Percentiles rank a stretch among this genome's conserved stretches.
Evolutionary conservation across 2,888 invertebrate genomes (phyloP).

Genomic region (Choreutis nemorana): DNA sequence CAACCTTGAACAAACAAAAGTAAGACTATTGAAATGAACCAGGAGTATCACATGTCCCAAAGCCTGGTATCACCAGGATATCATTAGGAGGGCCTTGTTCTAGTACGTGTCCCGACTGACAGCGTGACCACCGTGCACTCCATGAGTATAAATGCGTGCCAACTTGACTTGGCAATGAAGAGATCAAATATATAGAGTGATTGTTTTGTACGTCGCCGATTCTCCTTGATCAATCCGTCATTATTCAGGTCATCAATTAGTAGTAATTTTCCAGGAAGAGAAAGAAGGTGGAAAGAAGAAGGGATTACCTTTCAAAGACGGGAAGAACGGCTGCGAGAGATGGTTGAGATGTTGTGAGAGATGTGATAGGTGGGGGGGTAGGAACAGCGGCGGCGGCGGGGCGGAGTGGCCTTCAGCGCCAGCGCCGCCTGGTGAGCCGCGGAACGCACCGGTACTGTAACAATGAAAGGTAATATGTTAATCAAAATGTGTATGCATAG

Average conservation of each 20-base stretch:
- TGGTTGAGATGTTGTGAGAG: conserved; percentile 67
- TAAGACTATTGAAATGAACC: background rate
- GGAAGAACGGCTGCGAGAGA: conserved; percentile 85
- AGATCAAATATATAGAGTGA: too few species aligned
- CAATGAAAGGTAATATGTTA: conserved; percentile 17
- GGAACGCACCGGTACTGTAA: conserved; percentile 37
- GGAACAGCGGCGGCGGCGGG: conserved; percentile 78
- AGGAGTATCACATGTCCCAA: background rate
- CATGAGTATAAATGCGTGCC: too few species aligned
- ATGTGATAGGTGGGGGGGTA: conserved; percentile 82
- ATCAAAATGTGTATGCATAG: too few species aligned
- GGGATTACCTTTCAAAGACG: conserved; percentile 83
- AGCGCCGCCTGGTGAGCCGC: conserved; percentile 40
- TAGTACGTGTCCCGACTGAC: too few species aligned
- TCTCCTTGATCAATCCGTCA: too few species aligned
- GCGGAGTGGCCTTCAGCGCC: conserved; percentile 48
- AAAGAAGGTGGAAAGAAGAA: conserved; percentile 5
- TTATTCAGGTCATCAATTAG: too few species aligned
- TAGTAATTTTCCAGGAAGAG: background rate
- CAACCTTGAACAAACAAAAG: conserved; percentile 67
- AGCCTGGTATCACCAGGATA: background rate
- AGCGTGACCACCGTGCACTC: too few species aligned
- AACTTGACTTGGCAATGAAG: too few species aligned
- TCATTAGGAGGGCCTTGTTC: too few species aligned
- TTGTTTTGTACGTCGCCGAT: too few species aligned